phyloP scores from a whole-genome alignment of 1,140 invertebrate genomes.

The Harpegnathos saltator region DNA sequence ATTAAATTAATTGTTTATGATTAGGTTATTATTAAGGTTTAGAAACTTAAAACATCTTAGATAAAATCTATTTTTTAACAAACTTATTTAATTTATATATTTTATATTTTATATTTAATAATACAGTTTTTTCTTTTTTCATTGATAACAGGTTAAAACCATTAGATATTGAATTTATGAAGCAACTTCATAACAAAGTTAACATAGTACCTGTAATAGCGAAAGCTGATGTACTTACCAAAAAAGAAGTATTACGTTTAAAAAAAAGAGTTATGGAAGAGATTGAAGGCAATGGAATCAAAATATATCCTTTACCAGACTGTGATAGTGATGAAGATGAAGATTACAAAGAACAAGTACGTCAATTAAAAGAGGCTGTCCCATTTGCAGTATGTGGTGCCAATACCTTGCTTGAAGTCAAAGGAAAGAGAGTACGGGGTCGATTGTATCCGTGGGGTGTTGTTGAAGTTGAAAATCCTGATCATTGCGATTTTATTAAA shows the following conservation, averaged over 20 bases:
- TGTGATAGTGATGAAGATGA: slow-evolving; percentile 98
- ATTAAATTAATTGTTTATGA: slow-evolving; percentile 13
- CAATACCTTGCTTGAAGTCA: slow-evolving; percentile 95
- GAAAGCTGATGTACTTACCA: slow-evolving; percentile 98
- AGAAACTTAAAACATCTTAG: too few relatives aligned
- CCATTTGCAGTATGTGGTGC: slow-evolving; percentile 99
- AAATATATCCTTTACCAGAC: slow-evolving; percentile 98
- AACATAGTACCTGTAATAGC: slow-evolving; percentile 99
- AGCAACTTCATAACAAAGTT: slow-evolving; percentile 98
- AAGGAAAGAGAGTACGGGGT: slow-evolving; percentile 95
- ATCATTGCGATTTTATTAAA: slow-evolving; percentile 99
- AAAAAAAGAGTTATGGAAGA: slow-evolving; percentile 95
- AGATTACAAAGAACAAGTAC: slow-evolving; percentile 97
- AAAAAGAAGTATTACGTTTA: slow-evolving; percentile 95
- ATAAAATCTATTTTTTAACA: too few relatives aligned
- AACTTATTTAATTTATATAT: neutral
- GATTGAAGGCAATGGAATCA: slow-evolving; percentile 93
- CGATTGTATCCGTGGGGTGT: slow-evolving; percentile 99
- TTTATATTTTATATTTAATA: neutral
- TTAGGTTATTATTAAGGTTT: neutral
- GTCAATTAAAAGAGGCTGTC: slow-evolving; percentile 95
- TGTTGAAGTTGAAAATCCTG: slow-evolving; percentile 99
- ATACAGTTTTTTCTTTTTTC: slow-evolving; percentile 46
- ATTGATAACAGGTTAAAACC: slow-evolving; percentile 87
- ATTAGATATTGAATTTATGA: slow-evolving; percentile 99